phyloP scores from a whole-genome alignment of 2,888 invertebrate species.

The Leucophenga maculata region DNA sequence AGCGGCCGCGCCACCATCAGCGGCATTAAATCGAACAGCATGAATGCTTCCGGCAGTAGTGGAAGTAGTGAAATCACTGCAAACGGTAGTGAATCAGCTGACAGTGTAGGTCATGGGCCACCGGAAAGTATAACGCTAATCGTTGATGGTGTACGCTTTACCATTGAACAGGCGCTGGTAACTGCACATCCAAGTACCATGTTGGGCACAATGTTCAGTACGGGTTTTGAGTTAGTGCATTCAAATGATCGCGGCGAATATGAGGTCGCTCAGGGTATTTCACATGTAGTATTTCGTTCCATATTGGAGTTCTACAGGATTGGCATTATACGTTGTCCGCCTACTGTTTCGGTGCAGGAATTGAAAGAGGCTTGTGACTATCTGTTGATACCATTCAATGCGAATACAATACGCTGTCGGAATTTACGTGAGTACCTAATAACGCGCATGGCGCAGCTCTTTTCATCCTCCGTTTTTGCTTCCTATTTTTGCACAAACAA shows the following conservation, averaged over 20 bases:
- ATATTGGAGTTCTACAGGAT: slow-evolving; percentile 95
- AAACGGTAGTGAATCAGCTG: slow-evolving; percentile 30
- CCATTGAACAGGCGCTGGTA: slow-evolving; percentile 93
- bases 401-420: slow-evolving; percentile 94
- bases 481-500: slow-evolving; percentile 41
- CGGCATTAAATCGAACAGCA: slow-evolving; percentile 35
- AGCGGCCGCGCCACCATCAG: slow-evolving; percentile 37
- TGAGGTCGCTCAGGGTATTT: slow-evolving; percentile 97
- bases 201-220: slow-evolving; percentile 99
- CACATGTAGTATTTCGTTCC: slow-evolving; percentile 94
- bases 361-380: slow-evolving; percentile 99
- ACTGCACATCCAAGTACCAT: slow-evolving; percentile 97
- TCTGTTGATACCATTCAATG: slow-evolving; percentile 96
- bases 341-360: slow-evolving; percentile 96
- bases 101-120: slow-evolving; percentile 47
- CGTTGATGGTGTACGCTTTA: slow-evolving; percentile 96
- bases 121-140: slow-evolving; percentile 88
- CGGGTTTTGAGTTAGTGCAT: slow-evolving; percentile 90
- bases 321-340: slow-evolving; percentile 94
- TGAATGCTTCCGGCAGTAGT: slow-evolving; percentile 42
- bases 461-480: slow-evolving; percentile 35
- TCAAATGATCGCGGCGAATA: slow-evolving; percentile 97
- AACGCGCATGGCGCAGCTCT: slow-evolving; percentile 43
- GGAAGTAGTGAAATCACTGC: slow-evolving; percentile 41
- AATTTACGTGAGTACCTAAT: slow-evolving; percentile 84